Evolutionary conservation across 2,113 vertebrate genomes (phyloP).

Genomic region (Vulpes lagopus): DNA sequence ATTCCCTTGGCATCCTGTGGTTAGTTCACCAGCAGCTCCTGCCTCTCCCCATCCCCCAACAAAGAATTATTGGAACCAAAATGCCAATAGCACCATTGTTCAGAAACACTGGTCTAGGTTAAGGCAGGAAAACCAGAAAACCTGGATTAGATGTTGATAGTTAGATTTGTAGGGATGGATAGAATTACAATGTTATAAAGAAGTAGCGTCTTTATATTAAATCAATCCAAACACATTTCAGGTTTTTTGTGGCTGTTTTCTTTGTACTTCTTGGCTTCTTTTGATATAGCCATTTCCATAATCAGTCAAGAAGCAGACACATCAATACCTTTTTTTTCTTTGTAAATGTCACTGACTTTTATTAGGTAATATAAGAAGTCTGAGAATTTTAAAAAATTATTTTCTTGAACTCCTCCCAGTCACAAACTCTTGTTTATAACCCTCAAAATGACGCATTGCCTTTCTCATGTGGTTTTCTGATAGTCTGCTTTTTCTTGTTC

Average conservation of each 20-base stretch:
- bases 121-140: not conserved
- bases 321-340: not conserved
- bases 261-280: not conserved
- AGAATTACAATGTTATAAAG: not conserved
- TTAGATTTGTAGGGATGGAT: not conserved
- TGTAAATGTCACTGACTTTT: not conserved
- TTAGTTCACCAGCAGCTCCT: not conserved
- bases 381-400: not conserved
- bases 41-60: not conserved
- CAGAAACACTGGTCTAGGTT: not conserved
- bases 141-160: not conserved
- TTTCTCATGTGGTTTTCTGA: constrained; percentile 72
- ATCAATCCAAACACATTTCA: not conserved
- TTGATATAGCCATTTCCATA: not conserved
- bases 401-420: not conserved
- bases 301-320: not conserved
- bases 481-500: constrained; percentile 59
- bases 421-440: constrained; percentile 10
- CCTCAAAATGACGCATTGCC: not conserved
- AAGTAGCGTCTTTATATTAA: not conserved
- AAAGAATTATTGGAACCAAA: not conserved
- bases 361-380: not conserved
- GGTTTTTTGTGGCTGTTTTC: not conserved
- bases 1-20: not conserved
- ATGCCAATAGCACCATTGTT: not conserved